Evolutionary conservation across 92 coral and sea anemone species (phyloP), one percentile per base, ranked within the genome.

Genomic region (Plumapathes pennacea): DNA sequence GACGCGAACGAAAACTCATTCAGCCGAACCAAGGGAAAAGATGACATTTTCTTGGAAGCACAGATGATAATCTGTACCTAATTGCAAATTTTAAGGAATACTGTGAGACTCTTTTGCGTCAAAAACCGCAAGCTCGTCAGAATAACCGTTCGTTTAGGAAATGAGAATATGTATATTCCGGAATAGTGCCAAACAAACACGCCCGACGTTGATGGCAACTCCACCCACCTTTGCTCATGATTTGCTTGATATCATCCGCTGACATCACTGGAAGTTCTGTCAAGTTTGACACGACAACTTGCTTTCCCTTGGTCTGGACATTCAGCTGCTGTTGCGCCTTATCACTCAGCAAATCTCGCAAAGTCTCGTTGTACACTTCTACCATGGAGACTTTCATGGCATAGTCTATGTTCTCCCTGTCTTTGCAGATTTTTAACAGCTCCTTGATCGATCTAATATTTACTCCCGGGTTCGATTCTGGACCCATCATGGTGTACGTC

Each of bases 401-500:
- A 46, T 87, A 87, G 17, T 87, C 86, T 46, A 87, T 71, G 23
- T 67, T 87, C 23, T 53, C 52, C 39, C 96, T 61, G 48, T 77
- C 83, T 25, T 83, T 76, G 26, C 96, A 83, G 20, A 87, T 76
- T 47, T 69, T 66, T 19, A 87, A 68, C 54, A 87, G 81, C 32
- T 87, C 90, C 13, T 63, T 63, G 36, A 87, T 78, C 3, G 96
- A 75, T 40, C 96, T 50, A 41, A 87, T 60, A 50, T 88, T 88
- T 7, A 88, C 96, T 2, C 96, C 96, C 12, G 96, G 96, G 42
- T 88, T 72, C 8, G 57, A 43, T 10, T 82, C 89, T 10, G 96
- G 58, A 1, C 96, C 96, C 96, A 88, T 88, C 96, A 88, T 88
- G 13, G 96, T 88, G 57, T 68, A 83, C 0, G 96, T 88, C 27